Percentiles rank a stretch among this genome's conserved stretches.
These are phyloP conservation scores for Micromys minutus DNA, from an alignment of 2,113 vertebrate genomes.

Conservation along the genomic window DNA sequence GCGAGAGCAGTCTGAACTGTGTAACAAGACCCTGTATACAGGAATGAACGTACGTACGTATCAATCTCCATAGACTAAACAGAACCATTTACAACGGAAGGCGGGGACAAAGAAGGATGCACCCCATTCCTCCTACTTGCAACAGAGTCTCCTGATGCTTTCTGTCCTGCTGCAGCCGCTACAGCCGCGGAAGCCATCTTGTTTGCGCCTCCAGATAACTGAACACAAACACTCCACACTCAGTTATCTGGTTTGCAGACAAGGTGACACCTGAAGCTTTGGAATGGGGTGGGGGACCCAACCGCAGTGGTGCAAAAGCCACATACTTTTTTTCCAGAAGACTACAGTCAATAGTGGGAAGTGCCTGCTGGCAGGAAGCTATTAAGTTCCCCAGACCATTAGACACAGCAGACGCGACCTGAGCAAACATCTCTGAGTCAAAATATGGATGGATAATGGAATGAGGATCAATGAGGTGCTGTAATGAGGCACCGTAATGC, in stretches of 20 bases:
- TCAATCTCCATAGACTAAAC: neutral
- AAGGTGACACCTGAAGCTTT: neutral
- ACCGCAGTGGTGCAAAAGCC: neutral
- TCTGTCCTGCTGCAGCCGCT: accelerated
- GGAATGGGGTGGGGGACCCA: neutral
- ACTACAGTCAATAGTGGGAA: conserved; percentile 61
- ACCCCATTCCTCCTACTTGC: too few relatives aligned
- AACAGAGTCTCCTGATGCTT: neutral
- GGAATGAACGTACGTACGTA: too few relatives aligned
- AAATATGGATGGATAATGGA: conserved; percentile 70
- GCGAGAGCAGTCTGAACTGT: neutral
- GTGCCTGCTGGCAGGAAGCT: conserved; percentile 72
- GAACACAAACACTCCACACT: neutral
- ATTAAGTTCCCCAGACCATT: conserved; percentile 62
- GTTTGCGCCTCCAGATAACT: neutral
- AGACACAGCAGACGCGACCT: conserved; percentile 27
- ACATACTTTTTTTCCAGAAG: conserved; percentile 48
- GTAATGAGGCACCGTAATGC: neutral
- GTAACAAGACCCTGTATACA: neutral
- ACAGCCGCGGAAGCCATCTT: neutral
- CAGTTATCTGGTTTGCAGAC: neutral
- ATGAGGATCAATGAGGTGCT: conserved; percentile 55
- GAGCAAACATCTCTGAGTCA: conserved; percentile 64
- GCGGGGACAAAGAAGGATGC: neutral
- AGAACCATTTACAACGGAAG: neutral